Evolutionary conservation across 2,888 invertebrate genomes (phyloP).

Genomic region (Zaprionus obscuricornis): DNA sequence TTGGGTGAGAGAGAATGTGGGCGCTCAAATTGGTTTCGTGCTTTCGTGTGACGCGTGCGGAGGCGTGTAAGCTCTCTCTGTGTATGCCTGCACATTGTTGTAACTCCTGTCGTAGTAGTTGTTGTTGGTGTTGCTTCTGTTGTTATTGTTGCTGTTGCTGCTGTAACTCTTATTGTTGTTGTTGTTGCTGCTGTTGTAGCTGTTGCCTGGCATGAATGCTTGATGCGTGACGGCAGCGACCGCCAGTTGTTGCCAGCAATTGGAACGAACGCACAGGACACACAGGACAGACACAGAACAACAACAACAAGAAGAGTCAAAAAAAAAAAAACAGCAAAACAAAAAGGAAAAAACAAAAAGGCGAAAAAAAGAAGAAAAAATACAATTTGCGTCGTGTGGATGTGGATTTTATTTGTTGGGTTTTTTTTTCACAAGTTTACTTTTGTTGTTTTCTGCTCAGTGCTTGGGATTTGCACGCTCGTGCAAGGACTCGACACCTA

Average conservation of each 20-base stretch:
- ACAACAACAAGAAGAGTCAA: slow-evolving; percentile 20
- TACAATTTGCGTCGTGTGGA: slow-evolving; percentile 66
- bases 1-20: slow-evolving; percentile 81
- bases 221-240: slow-evolving; percentile 76
- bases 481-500: slow-evolving; percentile 68
- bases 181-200: slow-evolving; percentile 29
- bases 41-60: slow-evolving; percentile 74
- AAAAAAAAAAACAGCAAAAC: slow-evolving; percentile 18
- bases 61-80: slow-evolving; percentile 67
- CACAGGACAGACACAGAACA: slow-evolving; percentile 39
- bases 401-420: slow-evolving; percentile 65
- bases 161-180: slow-evolving; percentile 15
- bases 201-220: slow-evolving; percentile 69
- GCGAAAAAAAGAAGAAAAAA: slow-evolving; percentile 40
- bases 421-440: slow-evolving; percentile 52
- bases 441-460: slow-evolving; percentile 55
- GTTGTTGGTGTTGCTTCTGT: slow-evolving; percentile 25
- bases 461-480: slow-evolving; percentile 65
- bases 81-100: slow-evolving; percentile 31
- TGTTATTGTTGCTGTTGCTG: slow-evolving; percentile 21
- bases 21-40: slow-evolving; percentile 80
- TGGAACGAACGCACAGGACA: slow-evolving; percentile 58
- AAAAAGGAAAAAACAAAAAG: slow-evolving; percentile 16
- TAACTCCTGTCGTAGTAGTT: slow-evolving; percentile 31
- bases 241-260: slow-evolving; percentile 76